phyloP scores from a whole-genome alignment of 2,113 vertebrate species.

The Morone chrysops region DNA sequence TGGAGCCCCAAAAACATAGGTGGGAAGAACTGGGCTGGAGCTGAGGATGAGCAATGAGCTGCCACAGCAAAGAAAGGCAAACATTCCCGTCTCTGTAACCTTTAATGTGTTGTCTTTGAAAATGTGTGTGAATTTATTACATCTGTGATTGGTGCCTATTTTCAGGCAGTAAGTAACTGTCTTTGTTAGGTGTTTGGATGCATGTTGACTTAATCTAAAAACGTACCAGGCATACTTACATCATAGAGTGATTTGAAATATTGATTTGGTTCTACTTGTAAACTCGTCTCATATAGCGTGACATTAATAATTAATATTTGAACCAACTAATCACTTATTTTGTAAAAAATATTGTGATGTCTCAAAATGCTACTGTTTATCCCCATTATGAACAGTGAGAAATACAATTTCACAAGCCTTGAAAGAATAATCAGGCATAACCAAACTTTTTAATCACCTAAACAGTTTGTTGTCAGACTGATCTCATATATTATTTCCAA shows the following conservation, averaged over 20 bases:
- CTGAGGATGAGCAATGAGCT: neutral
- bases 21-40: too few relatives aligned
- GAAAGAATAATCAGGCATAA: neutral
- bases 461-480: neutral
- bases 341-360: neutral
- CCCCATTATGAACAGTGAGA: neutral
- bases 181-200: neutral
- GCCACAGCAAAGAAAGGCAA: neutral
- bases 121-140: neutral
- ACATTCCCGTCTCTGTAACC: neutral
- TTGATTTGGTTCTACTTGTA: neutral
- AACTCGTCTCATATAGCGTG: neutral
- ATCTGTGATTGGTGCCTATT: neutral
- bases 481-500: neutral
- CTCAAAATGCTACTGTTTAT: neutral
- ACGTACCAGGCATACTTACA: too few relatives aligned
- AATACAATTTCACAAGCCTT: neutral
- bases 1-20: neutral
- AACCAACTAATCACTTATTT: neutral
- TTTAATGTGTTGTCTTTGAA: neutral
- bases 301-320: neutral
- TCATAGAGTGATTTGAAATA: neutral
- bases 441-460: too few relatives aligned
- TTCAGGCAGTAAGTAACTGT: neutral
- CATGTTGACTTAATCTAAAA: too few relatives aligned